Conservation (phyloP, 2,888 invertebrate species). For the Parnassius orleans region DNA sequence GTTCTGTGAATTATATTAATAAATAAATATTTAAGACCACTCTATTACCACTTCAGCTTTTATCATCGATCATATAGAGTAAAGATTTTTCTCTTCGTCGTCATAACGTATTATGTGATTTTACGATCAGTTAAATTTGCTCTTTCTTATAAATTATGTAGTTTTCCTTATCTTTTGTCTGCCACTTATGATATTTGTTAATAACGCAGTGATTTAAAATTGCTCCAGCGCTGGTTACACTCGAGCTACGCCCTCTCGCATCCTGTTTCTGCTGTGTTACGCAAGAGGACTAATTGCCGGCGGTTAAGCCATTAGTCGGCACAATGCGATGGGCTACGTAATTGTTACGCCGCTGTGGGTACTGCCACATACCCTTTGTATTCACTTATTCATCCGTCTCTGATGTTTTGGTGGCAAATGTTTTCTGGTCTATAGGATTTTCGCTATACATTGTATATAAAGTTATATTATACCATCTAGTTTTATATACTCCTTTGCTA, state of each 20-base stretch:
- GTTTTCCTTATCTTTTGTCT: too few species aligned
- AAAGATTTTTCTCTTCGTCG: too few species aligned
- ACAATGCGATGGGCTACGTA: slow-evolving; percentile 17
- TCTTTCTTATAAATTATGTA: too few species aligned
- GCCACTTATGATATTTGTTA: neutral
- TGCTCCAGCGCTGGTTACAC: neutral
- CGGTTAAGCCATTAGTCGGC: slow-evolving; percentile 25
- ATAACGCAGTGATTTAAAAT: neutral
- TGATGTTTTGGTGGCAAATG: slow-evolving; percentile 1
- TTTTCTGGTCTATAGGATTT: neutral
- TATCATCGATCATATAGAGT: too few species aligned
- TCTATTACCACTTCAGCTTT: too few species aligned
- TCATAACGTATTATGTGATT: too few species aligned
- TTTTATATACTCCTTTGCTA: too few species aligned
- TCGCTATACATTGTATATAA: neutral
- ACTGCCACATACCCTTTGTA: slow-evolving; percentile 13
- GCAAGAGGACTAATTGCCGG: slow-evolving; percentile 20
- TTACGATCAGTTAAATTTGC: too few species aligned
- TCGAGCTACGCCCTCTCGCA: neutral
- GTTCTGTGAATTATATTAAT: too few species aligned
- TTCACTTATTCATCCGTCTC: slow-evolving; percentile 20
- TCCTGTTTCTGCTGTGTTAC: slow-evolving; percentile 6
- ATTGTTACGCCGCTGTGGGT: slow-evolving; percentile 20
- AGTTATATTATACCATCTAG: too few species aligned
- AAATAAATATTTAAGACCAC: too few species aligned